A percentile compares a stretch with the other conserved stretches of the same genome.
Evolutionary conservation across 2,797 vertebrate species (phyloP).

Genomic region (Myotis planiceps): DNA sequence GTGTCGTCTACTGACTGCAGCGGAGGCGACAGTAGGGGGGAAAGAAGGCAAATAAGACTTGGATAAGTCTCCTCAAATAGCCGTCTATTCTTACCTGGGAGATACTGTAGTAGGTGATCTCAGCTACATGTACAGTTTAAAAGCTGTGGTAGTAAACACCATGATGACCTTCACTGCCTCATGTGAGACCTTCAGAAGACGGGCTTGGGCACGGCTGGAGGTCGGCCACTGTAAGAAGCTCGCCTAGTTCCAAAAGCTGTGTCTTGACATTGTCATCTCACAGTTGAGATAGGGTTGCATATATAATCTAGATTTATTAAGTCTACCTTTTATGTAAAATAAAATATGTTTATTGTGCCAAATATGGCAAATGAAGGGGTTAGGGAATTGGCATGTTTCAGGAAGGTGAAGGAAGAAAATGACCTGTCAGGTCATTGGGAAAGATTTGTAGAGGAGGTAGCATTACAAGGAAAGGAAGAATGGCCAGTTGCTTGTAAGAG

Average conservation of each 20-base stretch:
- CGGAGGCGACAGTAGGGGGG: accelerated
- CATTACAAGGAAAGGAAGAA: slow-evolving; percentile 17
- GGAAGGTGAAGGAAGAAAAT: slow-evolving; percentile 10
- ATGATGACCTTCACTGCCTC: not conserved
- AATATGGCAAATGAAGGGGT: not conserved
- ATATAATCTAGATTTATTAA: not conserved
- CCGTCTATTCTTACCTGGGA: not conserved
- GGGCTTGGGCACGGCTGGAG: not conserved
- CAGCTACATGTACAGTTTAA: not conserved
- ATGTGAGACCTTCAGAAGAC: not conserved
- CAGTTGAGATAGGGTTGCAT: not conserved
- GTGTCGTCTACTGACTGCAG: too few relatives aligned
- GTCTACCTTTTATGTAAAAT: not conserved
- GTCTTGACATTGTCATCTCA: not conserved
- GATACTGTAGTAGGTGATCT: not conserved
- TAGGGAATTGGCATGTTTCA: not conserved
- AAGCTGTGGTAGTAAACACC: not conserved
- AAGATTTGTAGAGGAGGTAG: not conserved
- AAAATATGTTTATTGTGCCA: not conserved
- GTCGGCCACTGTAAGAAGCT: not conserved
- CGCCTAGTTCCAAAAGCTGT: not conserved
- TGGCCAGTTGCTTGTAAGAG: not conserved
- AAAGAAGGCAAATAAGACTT: not conserved
- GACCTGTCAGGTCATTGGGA: not conserved
- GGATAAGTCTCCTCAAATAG: not conserved